Percentiles rank a stretch among this genome's conserved stretches.
Conservation (phyloP, 2,888 invertebrate species). For the Spodoptera exigua region DNA sequence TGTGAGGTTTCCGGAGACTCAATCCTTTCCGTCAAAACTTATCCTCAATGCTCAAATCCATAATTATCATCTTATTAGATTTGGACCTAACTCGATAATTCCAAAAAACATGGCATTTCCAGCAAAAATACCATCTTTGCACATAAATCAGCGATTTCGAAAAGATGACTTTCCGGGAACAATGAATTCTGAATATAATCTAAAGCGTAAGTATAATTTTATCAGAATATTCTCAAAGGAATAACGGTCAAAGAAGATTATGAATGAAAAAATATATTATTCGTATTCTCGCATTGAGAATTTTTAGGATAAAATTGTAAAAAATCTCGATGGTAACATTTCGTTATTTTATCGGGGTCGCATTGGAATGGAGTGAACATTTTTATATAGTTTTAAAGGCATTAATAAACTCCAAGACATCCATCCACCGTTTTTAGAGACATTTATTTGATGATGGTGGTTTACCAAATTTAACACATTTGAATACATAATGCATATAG, state of each 20-base stretch:
- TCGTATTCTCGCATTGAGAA: constrained; percentile 48
- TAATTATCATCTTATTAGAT: no score
- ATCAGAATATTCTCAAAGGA: constrained; percentile 28
- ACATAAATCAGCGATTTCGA: neutral
- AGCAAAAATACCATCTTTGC: no score
- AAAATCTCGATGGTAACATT: constrained; percentile 67
- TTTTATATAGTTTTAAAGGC: constrained; percentile 1
- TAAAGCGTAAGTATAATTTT: constrained; percentile 38
- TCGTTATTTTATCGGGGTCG: constrained; percentile 45
- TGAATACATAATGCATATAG: no score
- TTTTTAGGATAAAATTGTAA: constrained; percentile 57
- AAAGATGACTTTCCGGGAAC: constrained; percentile 34
- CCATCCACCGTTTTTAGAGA: no score
- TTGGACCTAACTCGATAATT: no score
- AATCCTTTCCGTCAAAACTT: no score
- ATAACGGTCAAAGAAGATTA: constrained; percentile 49
- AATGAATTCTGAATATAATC: constrained; percentile 39
- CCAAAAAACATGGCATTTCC: no score
- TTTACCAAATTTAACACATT: no score
- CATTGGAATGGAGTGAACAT: constrained; percentile 2
- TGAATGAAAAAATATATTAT: constrained; percentile 43
- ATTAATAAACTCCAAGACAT: neutral
- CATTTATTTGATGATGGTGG: no score
- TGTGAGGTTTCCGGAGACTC: no score
- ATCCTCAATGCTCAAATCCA: no score